A percentile compares a stretch with the other conserved stretches of the same genome.
Evolutionary conservation across 2,797 vertebrate species (phyloP).

Genomic region (Coluber constrictor): DNA sequence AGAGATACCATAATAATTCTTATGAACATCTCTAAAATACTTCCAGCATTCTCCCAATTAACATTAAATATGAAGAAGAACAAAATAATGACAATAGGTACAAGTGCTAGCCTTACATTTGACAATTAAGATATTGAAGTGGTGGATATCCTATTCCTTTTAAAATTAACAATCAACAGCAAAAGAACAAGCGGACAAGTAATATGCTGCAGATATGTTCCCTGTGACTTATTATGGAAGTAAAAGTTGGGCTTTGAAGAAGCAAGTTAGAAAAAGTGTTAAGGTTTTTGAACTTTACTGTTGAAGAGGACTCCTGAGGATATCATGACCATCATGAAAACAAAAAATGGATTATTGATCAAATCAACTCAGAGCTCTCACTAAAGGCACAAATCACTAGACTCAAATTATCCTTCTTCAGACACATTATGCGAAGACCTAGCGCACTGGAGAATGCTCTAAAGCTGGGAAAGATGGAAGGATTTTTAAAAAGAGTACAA

Average conservation of each 20-base stretch:
- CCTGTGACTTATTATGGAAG: not conserved
- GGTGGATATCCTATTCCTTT: not conserved
- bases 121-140: not conserved
- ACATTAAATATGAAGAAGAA: not conserved
- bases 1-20: not conserved
- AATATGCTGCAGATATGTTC: not conserved
- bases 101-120: not conserved
- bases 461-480: not conserved
- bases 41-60: not conserved
- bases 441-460: not conserved
- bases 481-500: not conserved
- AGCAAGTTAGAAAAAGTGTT: not conserved
- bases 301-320: not conserved
- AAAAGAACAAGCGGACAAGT: not conserved
- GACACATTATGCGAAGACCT: not conserved
- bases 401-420: not conserved
- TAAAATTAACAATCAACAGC: not conserved
- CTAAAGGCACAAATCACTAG: not conserved
- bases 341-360: not conserved
- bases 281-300: not conserved
- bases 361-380: not conserved
- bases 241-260: not conserved
- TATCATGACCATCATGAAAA: not conserved
- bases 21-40: not conserved
- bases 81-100: not conserved